These are phyloP conservation scores for Zootermopsis nevadensis DNA, from an alignment of 2,888 invertebrate species.

Conservation along the genomic window DNA sequence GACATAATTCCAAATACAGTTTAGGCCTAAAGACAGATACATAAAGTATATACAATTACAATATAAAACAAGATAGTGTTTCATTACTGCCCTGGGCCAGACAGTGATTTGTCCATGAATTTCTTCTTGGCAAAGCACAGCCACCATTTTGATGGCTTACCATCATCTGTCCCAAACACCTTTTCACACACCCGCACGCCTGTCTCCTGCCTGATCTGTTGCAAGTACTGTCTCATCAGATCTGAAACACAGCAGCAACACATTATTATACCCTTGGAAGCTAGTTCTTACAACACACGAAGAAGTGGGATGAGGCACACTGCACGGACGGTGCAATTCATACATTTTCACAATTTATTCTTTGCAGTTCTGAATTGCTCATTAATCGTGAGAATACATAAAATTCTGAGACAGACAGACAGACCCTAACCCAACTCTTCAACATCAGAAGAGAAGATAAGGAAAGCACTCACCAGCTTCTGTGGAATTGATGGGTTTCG, in stretches of 20 bases:
- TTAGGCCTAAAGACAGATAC: neutral
- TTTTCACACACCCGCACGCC: slow-evolving; percentile 91
- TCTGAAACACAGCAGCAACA: slow-evolving; percentile 69
- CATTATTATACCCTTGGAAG: too few relatives aligned
- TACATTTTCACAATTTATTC: too few relatives aligned
- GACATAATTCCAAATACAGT: neutral
- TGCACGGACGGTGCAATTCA: too few relatives aligned
- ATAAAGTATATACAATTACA: neutral
- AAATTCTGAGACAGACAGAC: too few relatives aligned
- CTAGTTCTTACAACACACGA: too few relatives aligned
- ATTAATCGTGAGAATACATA: too few relatives aligned
- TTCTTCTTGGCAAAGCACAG: slow-evolving; percentile 98
- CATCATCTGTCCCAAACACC: slow-evolving; percentile 90
- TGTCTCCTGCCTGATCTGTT: slow-evolving; percentile 95
- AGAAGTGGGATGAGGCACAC: too few relatives aligned
- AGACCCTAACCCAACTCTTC: too few relatives aligned
- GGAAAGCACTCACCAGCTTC: slow-evolving; percentile 79
- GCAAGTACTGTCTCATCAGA: slow-evolving; percentile 90
- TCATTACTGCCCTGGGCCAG: slow-evolving; percentile 76
- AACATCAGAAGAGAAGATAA: neutral
- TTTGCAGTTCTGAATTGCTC: too few relatives aligned
- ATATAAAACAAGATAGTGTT: neutral
- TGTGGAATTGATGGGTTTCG: slow-evolving; percentile 79
- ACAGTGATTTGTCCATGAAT: slow-evolving; percentile 98
- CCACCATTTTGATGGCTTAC: slow-evolving; percentile 99